Evolutionary conservation across 2,113 vertebrate species (phyloP).

Genomic region (Blennius ocellaris): DNA sequence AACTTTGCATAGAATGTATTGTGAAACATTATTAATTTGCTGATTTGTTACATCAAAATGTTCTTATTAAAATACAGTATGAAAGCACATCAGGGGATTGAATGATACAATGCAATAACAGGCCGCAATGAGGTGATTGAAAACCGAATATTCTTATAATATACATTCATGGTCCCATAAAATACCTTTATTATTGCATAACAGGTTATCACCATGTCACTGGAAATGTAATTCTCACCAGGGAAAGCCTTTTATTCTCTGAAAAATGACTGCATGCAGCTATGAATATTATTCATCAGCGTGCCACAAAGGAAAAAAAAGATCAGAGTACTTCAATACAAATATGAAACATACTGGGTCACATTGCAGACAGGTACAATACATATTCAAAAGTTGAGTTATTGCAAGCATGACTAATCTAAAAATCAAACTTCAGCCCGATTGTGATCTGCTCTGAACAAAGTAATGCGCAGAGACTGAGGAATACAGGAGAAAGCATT

Average conservation of each 20-base stretch:
- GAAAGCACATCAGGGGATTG: no score
- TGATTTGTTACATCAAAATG: not conserved
- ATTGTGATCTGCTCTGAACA: slow-evolving; percentile 18
- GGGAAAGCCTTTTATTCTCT: slow-evolving; percentile 5
- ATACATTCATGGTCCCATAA: not conserved
- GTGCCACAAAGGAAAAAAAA: slow-evolving; percentile 9
- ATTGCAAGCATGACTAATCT: slow-evolving; percentile 5
- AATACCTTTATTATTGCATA: not conserved
- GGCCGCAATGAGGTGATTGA: not conserved
- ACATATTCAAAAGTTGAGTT: slow-evolving; percentile 18
- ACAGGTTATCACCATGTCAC: slow-evolving; percentile 1
- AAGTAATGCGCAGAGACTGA: slow-evolving; percentile 33
- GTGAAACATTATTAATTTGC: no score
- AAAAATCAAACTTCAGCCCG: not conserved
- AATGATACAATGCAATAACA: not conserved
- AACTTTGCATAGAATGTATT: no score
- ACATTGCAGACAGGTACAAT: not conserved
- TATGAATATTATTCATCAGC: not conserved
- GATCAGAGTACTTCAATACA: not conserved
- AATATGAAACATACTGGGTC: not conserved
- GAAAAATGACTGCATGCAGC: not conserved
- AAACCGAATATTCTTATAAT: slow-evolving; percentile 1
- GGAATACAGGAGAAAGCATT: slow-evolving; percentile 30
- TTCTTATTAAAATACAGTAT: not conserved
- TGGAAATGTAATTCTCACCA: slow-evolving; percentile 1